A percentile compares a stretch with the other conserved stretches of the same genome.
phyloP scores from a whole-genome alignment of 1,140 invertebrate species.

The Eumaeus atala region DNA sequence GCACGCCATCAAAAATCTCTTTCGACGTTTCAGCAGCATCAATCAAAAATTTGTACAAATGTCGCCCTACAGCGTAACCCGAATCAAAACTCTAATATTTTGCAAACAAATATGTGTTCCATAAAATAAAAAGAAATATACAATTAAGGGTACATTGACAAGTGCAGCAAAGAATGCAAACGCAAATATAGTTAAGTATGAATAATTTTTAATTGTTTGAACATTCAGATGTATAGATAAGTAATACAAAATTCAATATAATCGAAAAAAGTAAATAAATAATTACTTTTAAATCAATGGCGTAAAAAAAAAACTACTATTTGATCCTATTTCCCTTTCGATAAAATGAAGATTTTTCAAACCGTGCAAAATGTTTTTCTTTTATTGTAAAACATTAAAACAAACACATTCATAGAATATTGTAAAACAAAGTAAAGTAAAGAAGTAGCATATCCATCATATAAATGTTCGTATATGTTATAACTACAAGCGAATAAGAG shows the following conservation, averaged over 20 bases:
- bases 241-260: not conserved
- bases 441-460: too few relatives aligned
- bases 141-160: not conserved
- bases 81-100: not conserved
- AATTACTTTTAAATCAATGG: not conserved
- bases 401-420: not conserved
- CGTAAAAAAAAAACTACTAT: not conserved
- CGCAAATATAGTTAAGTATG: not conserved
- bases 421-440: not conserved
- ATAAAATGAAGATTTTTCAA: not conserved
- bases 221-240: not conserved
- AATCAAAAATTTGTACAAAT: constrained; percentile 4
- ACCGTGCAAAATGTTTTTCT: too few relatives aligned
- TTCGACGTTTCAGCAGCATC: not conserved
- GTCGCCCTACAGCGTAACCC: too few relatives aligned
- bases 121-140: constrained; percentile 10
- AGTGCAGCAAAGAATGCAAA: not conserved
- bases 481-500: too few relatives aligned
- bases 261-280: too few relatives aligned
- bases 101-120: too few relatives aligned
- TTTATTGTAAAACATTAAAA: not conserved
- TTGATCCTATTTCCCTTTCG: not conserved
- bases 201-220: not conserved
- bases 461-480: too few relatives aligned
- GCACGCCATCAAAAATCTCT: not conserved